phyloP scores from a whole-genome alignment of 2,113 vertebrate genomes.

The Tringa solitaria region DNA sequence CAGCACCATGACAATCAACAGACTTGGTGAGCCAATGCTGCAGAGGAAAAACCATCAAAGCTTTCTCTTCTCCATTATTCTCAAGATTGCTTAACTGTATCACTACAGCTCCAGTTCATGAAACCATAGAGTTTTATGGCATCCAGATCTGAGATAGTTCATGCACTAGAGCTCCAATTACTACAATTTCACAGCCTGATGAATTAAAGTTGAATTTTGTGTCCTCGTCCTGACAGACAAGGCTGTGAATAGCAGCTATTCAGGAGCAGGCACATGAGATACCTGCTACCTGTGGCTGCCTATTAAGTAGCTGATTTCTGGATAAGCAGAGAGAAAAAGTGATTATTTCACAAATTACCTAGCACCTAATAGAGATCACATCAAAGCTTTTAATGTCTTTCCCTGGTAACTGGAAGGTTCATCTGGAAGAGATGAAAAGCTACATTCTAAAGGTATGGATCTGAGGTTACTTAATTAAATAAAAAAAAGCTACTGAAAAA shows the following conservation, averaged over 20 bases:
- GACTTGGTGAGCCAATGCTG: not conserved
- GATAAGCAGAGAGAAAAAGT: not conserved
- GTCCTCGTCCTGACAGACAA: not conserved
- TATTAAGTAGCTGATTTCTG: not conserved
- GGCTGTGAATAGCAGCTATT: not conserved
- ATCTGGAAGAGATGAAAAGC: not conserved
- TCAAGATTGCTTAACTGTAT: not conserved
- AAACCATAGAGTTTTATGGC: not conserved
- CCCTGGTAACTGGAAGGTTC: not conserved
- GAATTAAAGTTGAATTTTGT: not conserved
- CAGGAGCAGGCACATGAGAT: not conserved
- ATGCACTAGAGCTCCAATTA: not conserved
- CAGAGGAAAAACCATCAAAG: not conserved
- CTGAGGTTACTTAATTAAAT: not conserved
- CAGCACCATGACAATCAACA: not conserved
- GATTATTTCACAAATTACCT: not conserved
- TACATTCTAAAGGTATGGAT: not conserved
- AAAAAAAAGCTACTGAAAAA: not conserved
- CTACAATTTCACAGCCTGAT: not conserved
- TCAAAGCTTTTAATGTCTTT: not conserved
- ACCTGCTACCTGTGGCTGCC: not conserved
- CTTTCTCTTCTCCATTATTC: not conserved
- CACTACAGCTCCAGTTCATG: not conserved
- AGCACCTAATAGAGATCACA: not conserved
- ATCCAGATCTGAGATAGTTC: not conserved